Evolutionary conservation across 2,113 vertebrate species (phyloP).

Genomic region (Orientallactaga bullata): DNA sequence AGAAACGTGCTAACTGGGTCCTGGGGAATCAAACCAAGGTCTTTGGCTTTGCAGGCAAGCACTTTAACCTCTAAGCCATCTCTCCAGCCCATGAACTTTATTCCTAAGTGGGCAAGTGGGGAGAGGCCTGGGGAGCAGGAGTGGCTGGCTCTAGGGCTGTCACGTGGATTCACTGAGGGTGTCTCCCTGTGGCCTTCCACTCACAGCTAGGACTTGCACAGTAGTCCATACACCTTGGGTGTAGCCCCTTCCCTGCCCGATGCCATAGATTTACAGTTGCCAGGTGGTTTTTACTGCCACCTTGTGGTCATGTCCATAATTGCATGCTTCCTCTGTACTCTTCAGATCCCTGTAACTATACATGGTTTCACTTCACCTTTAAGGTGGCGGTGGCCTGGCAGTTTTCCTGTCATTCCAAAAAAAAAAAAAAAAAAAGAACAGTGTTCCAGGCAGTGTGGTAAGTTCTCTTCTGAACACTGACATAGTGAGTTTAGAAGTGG

Average conservation of each 20-base stretch:
- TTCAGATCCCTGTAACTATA: neutral
- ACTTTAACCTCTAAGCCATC: no score
- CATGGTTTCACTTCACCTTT: neutral
- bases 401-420: neutral
- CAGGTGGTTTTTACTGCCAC: constrained; percentile 13
- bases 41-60: no score
- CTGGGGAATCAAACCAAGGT: no score
- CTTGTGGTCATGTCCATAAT: neutral
- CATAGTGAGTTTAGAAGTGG: constrained; percentile 28
- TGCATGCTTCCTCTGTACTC: neutral
- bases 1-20: no score
- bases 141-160: neutral
- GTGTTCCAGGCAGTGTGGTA: neutral
- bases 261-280: accelerated
- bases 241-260: neutral
- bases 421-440: no score
- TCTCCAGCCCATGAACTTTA: neutral
- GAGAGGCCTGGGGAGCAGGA: neutral
- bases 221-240: neutral
- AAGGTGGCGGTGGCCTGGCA: neutral
- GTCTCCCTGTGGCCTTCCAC: neutral
- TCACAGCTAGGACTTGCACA: neutral
- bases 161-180: neutral
- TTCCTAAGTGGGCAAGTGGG: neutral
- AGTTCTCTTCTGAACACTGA: neutral